Base-by-base conservation (phyloP, 2,888 invertebrate genomes). In the Drosophila incognita region DNA sequence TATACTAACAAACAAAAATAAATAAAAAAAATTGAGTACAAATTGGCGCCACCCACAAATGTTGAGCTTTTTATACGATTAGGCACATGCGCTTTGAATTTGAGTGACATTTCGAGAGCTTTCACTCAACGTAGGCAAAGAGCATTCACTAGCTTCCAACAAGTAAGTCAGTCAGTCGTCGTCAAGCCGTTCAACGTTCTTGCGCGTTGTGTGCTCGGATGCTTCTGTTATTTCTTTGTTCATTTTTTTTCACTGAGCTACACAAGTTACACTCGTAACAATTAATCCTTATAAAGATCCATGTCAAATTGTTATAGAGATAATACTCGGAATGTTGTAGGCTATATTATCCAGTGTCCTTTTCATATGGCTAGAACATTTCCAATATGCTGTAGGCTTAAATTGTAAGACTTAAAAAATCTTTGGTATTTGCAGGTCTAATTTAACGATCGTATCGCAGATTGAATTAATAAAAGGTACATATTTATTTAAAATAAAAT, bases 41-140 rank as follows among this genome's bases (percentile, higher is more conserved):
- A 76, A 70, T 89, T 89, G 83, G 85, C 87, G 66, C 85, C 85
- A 85, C 85, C 85, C 85, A 87, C 85, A 84, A 74, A 70, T 53
- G 51, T 51, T 68, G 85, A 83, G 74, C n/a, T 11, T 7, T 62
- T 63, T 53, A 31, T 24, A 51, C 49, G 11, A 53, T 56, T 46
- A 10, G 48, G 31, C 82, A 77, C 89, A 74, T 78, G 82, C 85
- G 87, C 75, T 13, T 4, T 53, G 13, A 13, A n/a, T 38, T 66
- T 67, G 81, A 75, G 66, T 70, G 38, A 0, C 1, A 51, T 48
- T 1, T 3, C 0, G 1, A 24, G 15, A 81, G 79, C 81, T 82
- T 75, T 77, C 21, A 67, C 75, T 74, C 56, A 56, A 38, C n/a
- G 13, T 8, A 51, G 3, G 11, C 51, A 2, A 10, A 21, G 18